A percentile compares a stretch with the other conserved stretches of the same genome.
Evolutionary conservation across 2,797 vertebrate genomes (phyloP).

Genomic region (Pseudopleuronectes americanus): DNA sequence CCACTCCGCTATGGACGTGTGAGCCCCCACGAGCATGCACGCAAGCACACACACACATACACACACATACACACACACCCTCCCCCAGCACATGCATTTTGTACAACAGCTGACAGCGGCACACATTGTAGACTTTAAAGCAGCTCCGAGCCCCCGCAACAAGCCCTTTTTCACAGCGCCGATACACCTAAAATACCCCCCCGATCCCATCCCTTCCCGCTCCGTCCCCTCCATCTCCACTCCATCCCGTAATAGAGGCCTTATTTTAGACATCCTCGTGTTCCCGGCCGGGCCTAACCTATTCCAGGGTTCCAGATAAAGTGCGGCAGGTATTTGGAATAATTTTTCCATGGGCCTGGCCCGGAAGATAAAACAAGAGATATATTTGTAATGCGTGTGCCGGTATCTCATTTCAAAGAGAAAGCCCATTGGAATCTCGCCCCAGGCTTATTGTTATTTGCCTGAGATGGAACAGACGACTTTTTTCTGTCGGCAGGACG

Average conservation of each 20-base stretch:
- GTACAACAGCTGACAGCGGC: constrained; percentile 78
- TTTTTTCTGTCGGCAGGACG: constrained; percentile 75
- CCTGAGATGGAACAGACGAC: constrained; percentile 82
- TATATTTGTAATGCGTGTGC: constrained; percentile 85
- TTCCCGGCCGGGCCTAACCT: constrained; percentile 81
- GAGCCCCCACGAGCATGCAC: constrained; percentile 59
- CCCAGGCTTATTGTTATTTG: constrained; percentile 83
- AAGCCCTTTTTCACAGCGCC: constrained; percentile 76
- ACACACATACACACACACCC: constrained; percentile 47
- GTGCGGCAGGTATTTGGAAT: constrained; percentile 87
- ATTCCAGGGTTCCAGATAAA: constrained; percentile 86
- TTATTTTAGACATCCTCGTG: constrained; percentile 87
- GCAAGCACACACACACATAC: constrained; percentile 24
- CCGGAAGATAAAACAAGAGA: constrained; percentile 86
- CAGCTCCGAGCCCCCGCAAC: constrained; percentile 75
- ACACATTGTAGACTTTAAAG: constrained; percentile 78
- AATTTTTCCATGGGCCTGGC: constrained; percentile 85
- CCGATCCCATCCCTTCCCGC: constrained; percentile 74
- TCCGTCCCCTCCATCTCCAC: constrained; percentile 79
- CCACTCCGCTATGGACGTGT: constrained; percentile 64
- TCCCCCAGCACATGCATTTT: constrained; percentile 66
- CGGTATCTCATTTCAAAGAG: constrained; percentile 87
- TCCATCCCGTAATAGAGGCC: constrained; percentile 85
- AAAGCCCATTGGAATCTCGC: constrained; percentile 77
- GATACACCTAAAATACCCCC: constrained; percentile 81